phyloP scores from a whole-genome alignment of 2,113 vertebrate species.

The Otus sunia region DNA sequence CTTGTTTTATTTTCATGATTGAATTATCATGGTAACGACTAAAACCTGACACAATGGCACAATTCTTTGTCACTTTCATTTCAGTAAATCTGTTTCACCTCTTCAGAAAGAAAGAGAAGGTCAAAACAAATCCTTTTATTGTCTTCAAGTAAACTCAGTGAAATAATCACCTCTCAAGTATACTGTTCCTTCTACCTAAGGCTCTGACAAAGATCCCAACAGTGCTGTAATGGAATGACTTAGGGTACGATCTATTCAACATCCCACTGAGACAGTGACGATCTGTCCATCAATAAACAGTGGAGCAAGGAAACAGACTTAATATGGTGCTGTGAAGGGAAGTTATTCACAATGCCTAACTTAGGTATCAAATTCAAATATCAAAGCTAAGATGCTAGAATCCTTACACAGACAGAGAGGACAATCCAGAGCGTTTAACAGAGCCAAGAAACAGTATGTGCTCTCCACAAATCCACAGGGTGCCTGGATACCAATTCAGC shows the following conservation, averaged over 20 bases:
- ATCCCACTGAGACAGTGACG: background rate
- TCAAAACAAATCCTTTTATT: background rate
- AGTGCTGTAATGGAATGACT: background rate
- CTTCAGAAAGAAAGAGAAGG: background rate
- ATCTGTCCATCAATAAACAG: background rate
- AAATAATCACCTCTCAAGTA: background rate
- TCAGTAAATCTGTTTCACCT: background rate
- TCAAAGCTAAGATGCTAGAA: background rate
- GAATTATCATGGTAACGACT: background rate
- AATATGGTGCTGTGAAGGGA: background rate
- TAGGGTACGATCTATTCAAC: background rate
- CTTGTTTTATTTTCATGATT: background rate
- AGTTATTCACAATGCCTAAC: background rate
- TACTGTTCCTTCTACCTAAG: background rate
- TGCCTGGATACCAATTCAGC: background rate
- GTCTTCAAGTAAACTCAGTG: background rate
- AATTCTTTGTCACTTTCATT: background rate
- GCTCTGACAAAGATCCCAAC: background rate
- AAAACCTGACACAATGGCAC: background rate
- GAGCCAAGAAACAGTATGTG: background rate
- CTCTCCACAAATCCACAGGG: background rate
- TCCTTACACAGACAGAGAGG: background rate
- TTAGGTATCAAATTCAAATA: background rate
- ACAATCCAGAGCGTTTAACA: background rate
- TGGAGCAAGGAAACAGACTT: background rate